Evolutionary conservation across 2,113 vertebrate genomes (phyloP), one percentile per base, ranked within the genome.

Genomic region (Pomatorhinus ruficollis): DNA sequence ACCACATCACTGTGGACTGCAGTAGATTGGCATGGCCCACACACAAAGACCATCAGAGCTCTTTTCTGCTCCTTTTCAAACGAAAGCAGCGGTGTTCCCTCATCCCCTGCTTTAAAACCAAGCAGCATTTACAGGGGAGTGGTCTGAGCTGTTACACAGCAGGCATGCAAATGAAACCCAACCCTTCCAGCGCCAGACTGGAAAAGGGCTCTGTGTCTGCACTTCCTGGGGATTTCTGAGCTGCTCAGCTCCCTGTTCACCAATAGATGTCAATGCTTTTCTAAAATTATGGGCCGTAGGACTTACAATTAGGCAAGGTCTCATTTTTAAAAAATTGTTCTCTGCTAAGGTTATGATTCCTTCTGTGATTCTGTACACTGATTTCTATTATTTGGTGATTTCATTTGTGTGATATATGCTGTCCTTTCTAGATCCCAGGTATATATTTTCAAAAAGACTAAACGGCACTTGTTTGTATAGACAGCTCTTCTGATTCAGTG

Each of bases 131-230:
- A 30, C 49, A 64, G 31, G 24, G 17, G 40, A 37, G 27, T n/a
- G 6, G 61, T 39, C 86, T 47, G 75, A 88, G 56, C 56, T 61
- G 75, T n/a, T 63, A 3, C 4, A 9, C 9, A 81, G 78, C 52
- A 33, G 47, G 30, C 61, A n/a, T 45, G 68, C 27, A 47, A 69
- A 77, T 57, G 24, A 77, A 31, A 30, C 31, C 59, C 27, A 44
- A 6, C 64, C n/a, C 40, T 37, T 81, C 31, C 72, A 53, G 49
- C 0, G 0, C 5, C 2, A 10, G 27, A 3, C 2, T 68, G 57
- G 71, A 42, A 74, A 83, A 57, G 22, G 20, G n/a, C 50, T 66
- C 28, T 13, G 7, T n/a, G 37, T 19, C 39, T 66, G 50, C 69
- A 37, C 39, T 65, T 68, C 45, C 7, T 0, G 1, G n/a, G 54